These are phyloP conservation scores for Tamandua tetradactyla DNA, from an alignment of 2,797 vertebrate genomes.

Conservation along the genomic window DNA sequence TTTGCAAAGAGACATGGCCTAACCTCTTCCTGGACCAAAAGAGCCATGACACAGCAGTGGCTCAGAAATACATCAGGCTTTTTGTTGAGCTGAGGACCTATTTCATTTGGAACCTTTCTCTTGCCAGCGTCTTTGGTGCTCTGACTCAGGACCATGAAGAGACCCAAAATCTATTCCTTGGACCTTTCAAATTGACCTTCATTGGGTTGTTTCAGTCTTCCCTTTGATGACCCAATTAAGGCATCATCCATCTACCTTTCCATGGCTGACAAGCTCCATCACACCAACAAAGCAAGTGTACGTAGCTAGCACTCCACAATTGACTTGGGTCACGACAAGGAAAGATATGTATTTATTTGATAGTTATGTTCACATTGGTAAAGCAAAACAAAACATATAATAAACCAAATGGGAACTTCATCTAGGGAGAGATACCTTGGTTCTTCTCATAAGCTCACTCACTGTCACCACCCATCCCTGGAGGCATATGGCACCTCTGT, in stretches of 20 bases:
- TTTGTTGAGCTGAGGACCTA: fast-evolving
- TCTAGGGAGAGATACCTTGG: not conserved
- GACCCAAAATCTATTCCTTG: not conserved
- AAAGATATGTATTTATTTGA: no score
- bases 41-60: not conserved
- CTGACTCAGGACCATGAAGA: no score
- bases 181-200: not conserved
- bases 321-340: no score
- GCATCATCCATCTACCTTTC: no score
- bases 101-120: not conserved
- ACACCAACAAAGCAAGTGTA: no score
- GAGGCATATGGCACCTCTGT: no score
- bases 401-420: not conserved
- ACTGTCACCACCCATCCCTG: not conserved
- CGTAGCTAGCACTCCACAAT: not conserved
- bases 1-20: not conserved
- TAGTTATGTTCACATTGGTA: no score
- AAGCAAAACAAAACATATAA: no score
- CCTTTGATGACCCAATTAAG: not conserved
- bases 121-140: no score
- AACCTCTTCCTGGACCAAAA: not conserved
- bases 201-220: not conserved
- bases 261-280: no score
- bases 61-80: no score
- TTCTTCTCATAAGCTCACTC: no score